phyloP scores from a whole-genome alignment of 2,797 vertebrate species.

The Hoplostethus atlanticus region DNA sequence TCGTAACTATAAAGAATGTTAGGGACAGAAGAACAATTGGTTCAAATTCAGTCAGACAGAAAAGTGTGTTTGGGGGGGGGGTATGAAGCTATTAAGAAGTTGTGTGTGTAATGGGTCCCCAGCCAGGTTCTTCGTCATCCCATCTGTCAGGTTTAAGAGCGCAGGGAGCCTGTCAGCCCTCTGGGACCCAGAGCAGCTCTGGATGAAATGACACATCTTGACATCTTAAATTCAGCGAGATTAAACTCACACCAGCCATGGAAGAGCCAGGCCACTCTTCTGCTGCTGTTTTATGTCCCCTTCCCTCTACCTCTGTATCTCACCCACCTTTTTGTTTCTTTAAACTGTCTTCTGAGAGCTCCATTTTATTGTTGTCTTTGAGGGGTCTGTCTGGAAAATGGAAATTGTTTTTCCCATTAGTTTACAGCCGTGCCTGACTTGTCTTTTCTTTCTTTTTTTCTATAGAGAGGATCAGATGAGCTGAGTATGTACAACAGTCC shows the following conservation, averaged over 20 bases:
- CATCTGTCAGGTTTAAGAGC: slow-evolving; percentile 84
- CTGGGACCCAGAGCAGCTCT: slow-evolving; percentile 68
- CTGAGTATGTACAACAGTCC: slow-evolving; percentile 97
- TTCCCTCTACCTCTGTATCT: slow-evolving; percentile 19
- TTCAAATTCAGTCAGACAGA: slow-evolving; percentile 72
- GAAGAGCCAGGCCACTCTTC: slow-evolving; percentile 42
- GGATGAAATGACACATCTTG: slow-evolving; percentile 81
- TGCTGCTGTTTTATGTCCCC: slow-evolving; percentile 61
- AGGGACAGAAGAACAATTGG: slow-evolving; percentile 77
- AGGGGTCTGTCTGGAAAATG: slow-evolving; percentile 54
- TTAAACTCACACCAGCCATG: slow-evolving; percentile 75
- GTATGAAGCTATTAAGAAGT: slow-evolving; percentile 76
- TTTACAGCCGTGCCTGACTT: slow-evolving; percentile 38
- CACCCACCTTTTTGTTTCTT: slow-evolving; percentile 37
- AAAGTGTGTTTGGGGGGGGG: slow-evolving; percentile 23
- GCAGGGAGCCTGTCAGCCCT: slow-evolving; percentile 61
- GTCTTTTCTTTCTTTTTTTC: slow-evolving; percentile 32
- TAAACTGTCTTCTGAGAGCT: slow-evolving; percentile 68
- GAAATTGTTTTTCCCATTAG: slow-evolving; percentile 50
- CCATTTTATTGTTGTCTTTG: slow-evolving; percentile 61
- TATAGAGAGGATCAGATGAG: slow-evolving; percentile 97
- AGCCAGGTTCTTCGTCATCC: slow-evolving; percentile 69
- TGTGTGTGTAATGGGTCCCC: slow-evolving; percentile 75
- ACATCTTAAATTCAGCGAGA: slow-evolving; percentile 81
- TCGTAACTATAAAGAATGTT: slow-evolving; percentile 78